These are phyloP conservation scores for Galerucella pusilla DNA, from an alignment of 2,888 invertebrate species.

Conservation along the genomic window DNA sequence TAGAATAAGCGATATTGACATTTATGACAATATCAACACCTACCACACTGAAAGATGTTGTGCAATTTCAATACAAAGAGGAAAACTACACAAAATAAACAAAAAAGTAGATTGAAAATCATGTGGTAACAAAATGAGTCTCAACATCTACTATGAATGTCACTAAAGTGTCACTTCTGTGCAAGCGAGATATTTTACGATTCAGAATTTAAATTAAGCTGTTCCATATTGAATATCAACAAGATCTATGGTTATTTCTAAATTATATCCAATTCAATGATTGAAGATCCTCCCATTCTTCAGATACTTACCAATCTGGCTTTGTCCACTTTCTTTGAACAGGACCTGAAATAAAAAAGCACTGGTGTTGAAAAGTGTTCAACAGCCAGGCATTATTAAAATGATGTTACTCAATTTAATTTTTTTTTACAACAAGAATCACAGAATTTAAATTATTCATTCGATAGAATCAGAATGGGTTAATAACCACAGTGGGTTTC, in stretches of 20 bases:
- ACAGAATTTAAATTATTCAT: conserved; percentile 1
- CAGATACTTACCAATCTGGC: conserved; percentile 45
- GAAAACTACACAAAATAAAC: too few species aligned
- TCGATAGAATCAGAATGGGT: not conserved
- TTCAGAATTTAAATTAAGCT: not conserved
- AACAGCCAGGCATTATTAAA: conserved; percentile 70
- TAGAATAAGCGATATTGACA: too few species aligned
- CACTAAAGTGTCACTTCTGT: too few species aligned
- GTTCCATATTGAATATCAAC: not conserved
- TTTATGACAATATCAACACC: too few species aligned
- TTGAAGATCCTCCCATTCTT: conserved; percentile 23
- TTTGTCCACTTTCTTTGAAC: conserved; percentile 31
- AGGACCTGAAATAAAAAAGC: conserved; percentile 69
- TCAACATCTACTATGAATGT: too few species aligned
- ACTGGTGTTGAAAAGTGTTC: conserved; percentile 86
- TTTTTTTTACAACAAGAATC: conserved; percentile 26
- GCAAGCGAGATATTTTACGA: too few species aligned
- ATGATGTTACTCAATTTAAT: conserved; percentile 14
- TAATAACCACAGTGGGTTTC: too few species aligned
- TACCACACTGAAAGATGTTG: too few species aligned
- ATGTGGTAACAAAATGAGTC: too few species aligned
- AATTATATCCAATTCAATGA: conserved; percentile 4
- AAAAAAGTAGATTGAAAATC: too few species aligned
- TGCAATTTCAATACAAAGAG: too few species aligned
- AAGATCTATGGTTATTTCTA: too few species aligned